Conservation (phyloP, 2,888 invertebrate genomes). For the Esperia sulphurella region DNA sequence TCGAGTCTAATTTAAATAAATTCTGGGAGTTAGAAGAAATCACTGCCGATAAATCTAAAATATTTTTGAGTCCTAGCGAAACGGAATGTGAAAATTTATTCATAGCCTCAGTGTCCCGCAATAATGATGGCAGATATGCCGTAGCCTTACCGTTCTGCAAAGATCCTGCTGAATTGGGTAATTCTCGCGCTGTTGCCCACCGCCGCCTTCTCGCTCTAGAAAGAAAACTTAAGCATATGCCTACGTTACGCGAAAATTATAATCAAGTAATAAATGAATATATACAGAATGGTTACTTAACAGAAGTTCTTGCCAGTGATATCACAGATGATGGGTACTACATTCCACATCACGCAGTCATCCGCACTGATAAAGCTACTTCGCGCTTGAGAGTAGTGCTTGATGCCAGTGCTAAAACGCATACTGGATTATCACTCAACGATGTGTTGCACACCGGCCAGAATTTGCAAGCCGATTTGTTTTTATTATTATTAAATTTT, state of each 20-base stretch:
- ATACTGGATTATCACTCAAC: neutral
- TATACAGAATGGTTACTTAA: constrained; percentile 5
- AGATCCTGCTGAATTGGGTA: neutral
- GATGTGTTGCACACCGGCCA: constrained; percentile 2
- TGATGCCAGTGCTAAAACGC: constrained; percentile 3
- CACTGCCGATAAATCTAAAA: too few species aligned
- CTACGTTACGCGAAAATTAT: neutral
- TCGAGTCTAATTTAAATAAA: too few species aligned
- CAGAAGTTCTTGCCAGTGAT: neutral
- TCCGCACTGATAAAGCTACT: neutral
- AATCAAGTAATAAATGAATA: neutral
- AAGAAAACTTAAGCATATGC: neutral
- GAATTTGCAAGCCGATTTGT: constrained; percentile 1
- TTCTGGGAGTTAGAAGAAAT: too few species aligned
- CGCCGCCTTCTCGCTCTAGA: neutral
- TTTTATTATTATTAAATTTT: constrained; percentile 2
- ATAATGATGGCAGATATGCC: neutral
- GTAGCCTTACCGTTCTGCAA: neutral
- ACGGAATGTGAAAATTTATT: too few species aligned
- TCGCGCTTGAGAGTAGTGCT: constrained; percentile 5
- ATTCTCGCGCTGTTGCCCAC: neutral
- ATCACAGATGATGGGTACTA: neutral
- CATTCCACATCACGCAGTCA: constrained; percentile 5
- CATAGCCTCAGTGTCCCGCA: too few species aligned
- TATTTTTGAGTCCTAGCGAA: too few species aligned